phyloP scores from a whole-genome alignment of 2,888 invertebrate genomes.

The Drosophila hamatofila region DNA sequence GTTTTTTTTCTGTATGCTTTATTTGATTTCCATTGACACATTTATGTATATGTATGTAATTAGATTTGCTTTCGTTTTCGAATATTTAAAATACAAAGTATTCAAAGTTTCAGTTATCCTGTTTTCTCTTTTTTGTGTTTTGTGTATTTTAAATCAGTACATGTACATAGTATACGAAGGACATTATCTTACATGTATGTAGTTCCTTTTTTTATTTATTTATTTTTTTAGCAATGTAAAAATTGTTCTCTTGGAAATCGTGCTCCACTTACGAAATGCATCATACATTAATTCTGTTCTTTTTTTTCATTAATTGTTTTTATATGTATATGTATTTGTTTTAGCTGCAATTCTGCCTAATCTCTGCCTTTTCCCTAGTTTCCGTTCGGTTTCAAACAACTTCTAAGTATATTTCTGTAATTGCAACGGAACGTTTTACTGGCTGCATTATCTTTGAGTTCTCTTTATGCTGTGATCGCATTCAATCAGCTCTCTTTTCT shows the following conservation, averaged over 20 bases:
- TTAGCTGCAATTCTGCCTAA: constrained; percentile 31
- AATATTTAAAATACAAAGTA: constrained; percentile 77
- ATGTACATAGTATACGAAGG: constrained; percentile 79
- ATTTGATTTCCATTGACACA: constrained; percentile 81
- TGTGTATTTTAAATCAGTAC: constrained; percentile 69
- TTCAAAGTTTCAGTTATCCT: constrained; percentile 59
- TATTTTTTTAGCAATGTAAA: constrained; percentile 59
- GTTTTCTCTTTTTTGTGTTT: constrained; percentile 27
- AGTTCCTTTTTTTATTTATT: constrained; percentile 52
- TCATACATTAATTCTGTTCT: constrained; percentile 29
- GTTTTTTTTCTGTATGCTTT: constrained; percentile 63
- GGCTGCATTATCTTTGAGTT: constrained; percentile 36
- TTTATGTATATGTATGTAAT: constrained; percentile 72
- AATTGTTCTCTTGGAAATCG: constrained; percentile 44
- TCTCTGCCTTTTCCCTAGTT: constrained; percentile 15
- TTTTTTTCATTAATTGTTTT: background rate
- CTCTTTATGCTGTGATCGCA: constrained; percentile 55
- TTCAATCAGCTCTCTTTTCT: constrained; percentile 38
- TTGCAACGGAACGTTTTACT: constrained; percentile 73
- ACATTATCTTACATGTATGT: constrained; percentile 74
- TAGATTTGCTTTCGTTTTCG: constrained; percentile 38
- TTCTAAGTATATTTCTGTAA: constrained; percentile 33
- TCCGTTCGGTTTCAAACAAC: constrained; percentile 41
- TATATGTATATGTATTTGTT: constrained; percentile 22
- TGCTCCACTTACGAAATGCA: constrained; percentile 41